Percentiles rank a stretch among this genome's conserved stretches.
These are phyloP conservation scores for Tenualosa thibaudeaui DNA, from an alignment of 2,797 vertebrate genomes.

Conservation along the genomic window DNA sequence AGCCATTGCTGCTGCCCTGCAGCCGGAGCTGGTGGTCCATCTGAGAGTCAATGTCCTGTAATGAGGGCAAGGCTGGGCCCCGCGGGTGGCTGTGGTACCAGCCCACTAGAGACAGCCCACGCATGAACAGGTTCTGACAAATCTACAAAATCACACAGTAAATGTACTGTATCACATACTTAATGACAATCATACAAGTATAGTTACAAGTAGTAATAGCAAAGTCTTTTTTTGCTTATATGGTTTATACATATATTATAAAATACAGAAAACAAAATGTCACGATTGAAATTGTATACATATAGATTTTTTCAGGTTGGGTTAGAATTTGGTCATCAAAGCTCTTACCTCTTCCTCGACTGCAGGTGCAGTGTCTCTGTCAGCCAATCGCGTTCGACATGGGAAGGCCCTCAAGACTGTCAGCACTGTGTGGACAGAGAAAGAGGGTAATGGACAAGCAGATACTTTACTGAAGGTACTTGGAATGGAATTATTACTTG, in stretches of 20 bases:
- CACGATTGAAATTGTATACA: background rate
- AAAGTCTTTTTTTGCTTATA: background rate
- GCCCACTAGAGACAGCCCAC: conserved; percentile 90
- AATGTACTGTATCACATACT: background rate
- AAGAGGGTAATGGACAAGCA: background rate
- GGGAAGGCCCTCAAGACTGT: conserved; percentile 92
- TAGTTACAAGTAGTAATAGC: too few relatives aligned
- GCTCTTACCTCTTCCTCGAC: conserved; percentile 89
- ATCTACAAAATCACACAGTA: conserved; percentile 71
- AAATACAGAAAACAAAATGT: background rate
- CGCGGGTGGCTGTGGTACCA: conserved; percentile 98
- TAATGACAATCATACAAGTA: background rate
- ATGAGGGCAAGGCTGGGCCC: conserved; percentile 86
- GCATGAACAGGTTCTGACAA: conserved; percentile 93
- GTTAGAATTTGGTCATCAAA: background rate
- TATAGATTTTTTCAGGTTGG: too few relatives aligned
- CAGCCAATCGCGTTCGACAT: conserved; percentile 86
- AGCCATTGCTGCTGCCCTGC: conserved; percentile 91
- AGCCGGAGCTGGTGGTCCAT: conserved; percentile 96
- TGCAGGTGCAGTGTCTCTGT: conserved; percentile 77
- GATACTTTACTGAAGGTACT: background rate
- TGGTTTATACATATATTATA: background rate
- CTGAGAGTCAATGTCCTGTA: conserved; percentile 94
- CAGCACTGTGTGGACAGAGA: conserved; percentile 74
- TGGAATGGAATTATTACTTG: background rate